Base-by-base conservation (phyloP, 2,888 invertebrate species). In the Dinocampus coccinellae region DNA sequence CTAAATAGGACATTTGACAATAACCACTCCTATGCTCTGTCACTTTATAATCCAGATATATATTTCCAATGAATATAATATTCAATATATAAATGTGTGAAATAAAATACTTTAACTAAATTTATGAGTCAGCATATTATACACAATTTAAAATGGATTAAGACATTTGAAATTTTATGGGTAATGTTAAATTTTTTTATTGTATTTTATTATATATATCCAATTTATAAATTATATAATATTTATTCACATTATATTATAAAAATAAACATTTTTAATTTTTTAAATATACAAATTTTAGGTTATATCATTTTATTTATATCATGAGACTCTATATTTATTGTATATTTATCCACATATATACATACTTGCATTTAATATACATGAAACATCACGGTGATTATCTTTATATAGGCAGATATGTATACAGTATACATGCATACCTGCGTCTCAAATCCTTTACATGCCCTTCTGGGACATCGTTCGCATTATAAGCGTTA, bases 401-500 rank as follows among this genome's bases (percentile, higher is more conserved):
- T 60, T 58, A 58, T 70, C 62, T 69, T 13, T 10, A 33, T 33
- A 29, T 11, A 36, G 2, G 22, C 7, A 47, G 7, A 20, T 11
- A 47, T 13, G 13, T 29, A 29, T 29, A n/a, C n/a, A n/a, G n/a
- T n/a, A 29, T 7, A 29, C 7, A 29, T 29, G 20, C 34, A 33
- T 60, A 69, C 62, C 69, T 69, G 61, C 33, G 6, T n/a, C 69
- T 53, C 16, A 36, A 61, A 33, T 61, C 39, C 11, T 22, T 24
- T 24, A 24, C 24, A 10, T 24, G 24, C 42, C 62, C 24, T 16
- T 22, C 39, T 42, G 73, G 68, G 69, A 64, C 69, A 70, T 69
- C 42, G 71, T 64, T 47, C 58, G 65, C 58, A 70, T 75, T 75
- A 78, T 77, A 78, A 77, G 75, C 74, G 76, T 78, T 73, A 74